Conservation (phyloP, 2,797 vertebrate species). For the Micropoecilia bifurca region DNA sequence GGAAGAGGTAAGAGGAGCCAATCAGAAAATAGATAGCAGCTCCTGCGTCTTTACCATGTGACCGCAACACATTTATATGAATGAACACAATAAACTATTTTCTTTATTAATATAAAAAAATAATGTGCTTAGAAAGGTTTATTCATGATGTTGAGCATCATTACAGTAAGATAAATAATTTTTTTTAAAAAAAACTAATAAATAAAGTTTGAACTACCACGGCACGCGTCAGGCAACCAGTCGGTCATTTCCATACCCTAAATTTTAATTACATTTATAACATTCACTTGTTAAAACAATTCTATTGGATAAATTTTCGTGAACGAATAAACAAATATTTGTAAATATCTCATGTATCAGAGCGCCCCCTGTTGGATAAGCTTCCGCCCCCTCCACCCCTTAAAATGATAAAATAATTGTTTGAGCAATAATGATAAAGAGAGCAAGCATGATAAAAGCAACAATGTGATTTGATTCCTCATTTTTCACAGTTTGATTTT, state of each 20-base stretch:
- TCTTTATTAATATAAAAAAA: background rate
- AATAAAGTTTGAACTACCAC: background rate
- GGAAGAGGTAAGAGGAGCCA: conserved; percentile 5
- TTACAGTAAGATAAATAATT: background rate
- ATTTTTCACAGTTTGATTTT: too few relatives aligned
- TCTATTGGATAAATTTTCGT: background rate
- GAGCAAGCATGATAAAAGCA: too few relatives aligned
- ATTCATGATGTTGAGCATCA: background rate
- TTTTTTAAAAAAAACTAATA: background rate
- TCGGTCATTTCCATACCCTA: background rate
- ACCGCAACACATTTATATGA: background rate
- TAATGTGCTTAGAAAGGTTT: background rate
- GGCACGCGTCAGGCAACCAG: background rate
- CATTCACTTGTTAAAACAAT: background rate
- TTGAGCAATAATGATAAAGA: too few relatives aligned
- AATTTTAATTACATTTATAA: background rate
- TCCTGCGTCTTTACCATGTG: rapidly evolving
- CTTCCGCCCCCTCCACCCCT: too few relatives aligned
- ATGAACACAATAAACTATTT: background rate
- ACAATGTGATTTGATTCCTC: too few relatives aligned
- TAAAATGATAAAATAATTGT: too few relatives aligned
- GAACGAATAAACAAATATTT: background rate
- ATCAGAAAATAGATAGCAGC: background rate
- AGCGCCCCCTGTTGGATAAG: conserved; percentile 19
- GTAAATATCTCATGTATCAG: background rate